phyloP scores from a whole-genome alignment of 2,797 vertebrate species.

The Scolopax rusticola region DNA sequence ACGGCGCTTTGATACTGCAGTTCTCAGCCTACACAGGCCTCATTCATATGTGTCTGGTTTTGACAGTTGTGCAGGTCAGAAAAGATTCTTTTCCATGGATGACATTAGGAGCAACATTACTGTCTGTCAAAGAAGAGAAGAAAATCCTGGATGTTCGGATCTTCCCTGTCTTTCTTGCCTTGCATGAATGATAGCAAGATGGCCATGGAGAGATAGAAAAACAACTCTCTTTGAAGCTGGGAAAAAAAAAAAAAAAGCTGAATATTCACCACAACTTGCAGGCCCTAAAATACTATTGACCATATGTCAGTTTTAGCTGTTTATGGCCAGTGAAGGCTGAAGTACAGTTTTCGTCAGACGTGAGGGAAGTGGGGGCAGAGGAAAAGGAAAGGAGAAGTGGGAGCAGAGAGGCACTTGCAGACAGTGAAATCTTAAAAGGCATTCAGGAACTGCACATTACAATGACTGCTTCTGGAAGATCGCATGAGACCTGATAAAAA shows the following conservation, averaged over 20 bases:
- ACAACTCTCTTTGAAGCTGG: conserved; percentile 83
- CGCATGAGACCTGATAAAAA: neutral
- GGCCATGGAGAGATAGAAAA: conserved; percentile 78
- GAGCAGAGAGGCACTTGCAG: neutral
- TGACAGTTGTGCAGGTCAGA: conserved; percentile 22
- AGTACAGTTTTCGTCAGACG: neutral
- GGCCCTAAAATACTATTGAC: neutral
- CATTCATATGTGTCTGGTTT: conserved; percentile 34
- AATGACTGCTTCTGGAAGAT: neutral
- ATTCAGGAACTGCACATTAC: neutral
- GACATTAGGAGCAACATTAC: conserved; percentile 52
- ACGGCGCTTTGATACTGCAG: conserved; percentile 23
- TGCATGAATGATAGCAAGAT: conserved; percentile 83
- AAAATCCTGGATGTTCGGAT: conserved; percentile 72
- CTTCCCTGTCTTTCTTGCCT: conserved; percentile 73
- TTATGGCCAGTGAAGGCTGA: neutral
- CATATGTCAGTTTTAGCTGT: neutral
- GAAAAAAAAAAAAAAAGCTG: neutral
- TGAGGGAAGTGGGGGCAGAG: neutral
- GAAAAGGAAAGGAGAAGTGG: neutral
- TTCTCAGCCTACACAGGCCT: conserved; percentile 19
- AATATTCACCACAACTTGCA: neutral
- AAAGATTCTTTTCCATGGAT: neutral
- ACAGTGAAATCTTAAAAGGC: neutral
- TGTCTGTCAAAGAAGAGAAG: conserved; percentile 73